Base-by-base conservation (phyloP, 2,113 vertebrate genomes). In the Triplophysa dalaica region DNA sequence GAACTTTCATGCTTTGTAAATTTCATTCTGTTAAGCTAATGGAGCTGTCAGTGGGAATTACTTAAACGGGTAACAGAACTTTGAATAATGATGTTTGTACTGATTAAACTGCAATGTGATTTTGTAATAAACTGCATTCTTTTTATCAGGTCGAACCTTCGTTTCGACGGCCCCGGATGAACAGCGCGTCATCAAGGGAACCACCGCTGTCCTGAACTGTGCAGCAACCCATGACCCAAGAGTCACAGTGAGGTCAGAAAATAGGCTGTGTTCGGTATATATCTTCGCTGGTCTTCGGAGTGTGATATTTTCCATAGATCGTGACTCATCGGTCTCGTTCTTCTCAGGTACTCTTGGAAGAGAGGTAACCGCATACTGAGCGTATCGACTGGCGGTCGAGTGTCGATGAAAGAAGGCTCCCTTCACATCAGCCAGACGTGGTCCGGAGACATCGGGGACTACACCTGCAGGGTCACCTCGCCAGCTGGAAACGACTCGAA, bases 371-470 rank as follows among this genome's bases (percentile, higher is more conserved):
- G 82, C 22, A 65, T 87, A 0, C 91, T 98, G 75, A 90, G 89
- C 33, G 90, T 93, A 0, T 89, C 93, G 21, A 88, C 90, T 67
- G 95, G 94, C 16, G 95, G 95, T 4, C 92, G 97, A 69, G 89
- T 97, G 11, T 90, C 92, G 0, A 85, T 96, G 0, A 94, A 93
- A 48, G 94, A 93, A 0, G 96, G 97, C 16, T 94, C 93, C 7
- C 96, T 99, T 26, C 89, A 95, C 48, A 97, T 99, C 83, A 95
- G 95, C 86, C 97, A 98, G 89, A 98, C 97, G 0, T 99, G 97
- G 97, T 98, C 97, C 0, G 97, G 97, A 0, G 97, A 99, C 92
- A 98, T 99, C 0, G 97, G 97, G 0, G 95, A 98, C 87, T 99
- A 99, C 80, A 97, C 94, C 33, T 99, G 97, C 2, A 92, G 94